Evolutionary conservation across 2,888 invertebrate species (phyloP).

Genomic region (Liopterus haemorrhoidalis): DNA sequence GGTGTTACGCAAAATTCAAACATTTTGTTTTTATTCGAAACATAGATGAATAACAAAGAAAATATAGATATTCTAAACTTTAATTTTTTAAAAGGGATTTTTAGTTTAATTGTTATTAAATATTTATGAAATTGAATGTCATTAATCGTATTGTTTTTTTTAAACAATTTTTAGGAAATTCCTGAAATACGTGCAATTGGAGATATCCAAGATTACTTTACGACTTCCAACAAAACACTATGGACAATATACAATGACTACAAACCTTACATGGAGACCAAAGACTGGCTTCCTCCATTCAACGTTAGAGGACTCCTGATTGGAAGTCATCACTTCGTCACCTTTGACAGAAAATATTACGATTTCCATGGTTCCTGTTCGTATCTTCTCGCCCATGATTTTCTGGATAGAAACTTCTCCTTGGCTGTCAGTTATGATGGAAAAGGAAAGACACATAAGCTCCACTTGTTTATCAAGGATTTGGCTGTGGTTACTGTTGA

Average conservation of each 20-base stretch:
- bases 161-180: conserved; percentile 66
- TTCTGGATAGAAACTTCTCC: conserved; percentile 72
- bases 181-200: conserved; percentile 66
- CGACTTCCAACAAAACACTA: conserved; percentile 63
- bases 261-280: conserved; percentile 67
- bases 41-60: too few relatives aligned
- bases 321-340: conserved; percentile 74
- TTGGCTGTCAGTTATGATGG: conserved; percentile 57
- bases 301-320: conserved; percentile 80
- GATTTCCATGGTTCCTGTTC: conserved; percentile 69
- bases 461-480: conserved; percentile 59
- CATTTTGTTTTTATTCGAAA: too few relatives aligned
- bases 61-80: too few relatives aligned
- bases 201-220: conserved; percentile 62
- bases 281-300: conserved; percentile 81
- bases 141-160: too few relatives aligned
- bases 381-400: conserved; percentile 78
- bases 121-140: too few relatives aligned
- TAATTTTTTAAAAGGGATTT: too few relatives aligned
- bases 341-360: conserved; percentile 77
- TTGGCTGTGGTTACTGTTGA: conserved; percentile 60
- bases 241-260: conserved; percentile 74
- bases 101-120: conserved; percentile 23
- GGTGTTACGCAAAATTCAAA: too few relatives aligned
- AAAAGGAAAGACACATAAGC: conserved; percentile 50